These are phyloP conservation scores for Botia kubotai DNA, from an alignment of 2,797 vertebrate genomes.

Conservation along the genomic window DNA sequence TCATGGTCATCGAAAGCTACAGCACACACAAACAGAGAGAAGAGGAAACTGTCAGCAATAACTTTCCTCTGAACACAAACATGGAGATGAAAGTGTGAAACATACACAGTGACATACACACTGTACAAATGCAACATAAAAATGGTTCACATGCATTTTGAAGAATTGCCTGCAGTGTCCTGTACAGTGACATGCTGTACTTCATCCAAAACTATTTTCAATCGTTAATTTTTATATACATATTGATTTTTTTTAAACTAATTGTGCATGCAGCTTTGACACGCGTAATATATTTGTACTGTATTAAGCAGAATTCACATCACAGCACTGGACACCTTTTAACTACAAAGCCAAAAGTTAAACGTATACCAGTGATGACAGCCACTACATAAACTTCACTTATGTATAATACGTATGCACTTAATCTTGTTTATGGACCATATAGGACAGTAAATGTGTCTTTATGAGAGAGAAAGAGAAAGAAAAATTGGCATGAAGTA, in stretches of 20 bases:
- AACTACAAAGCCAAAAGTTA: not conserved
- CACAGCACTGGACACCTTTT: not conserved
- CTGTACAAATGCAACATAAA: not conserved
- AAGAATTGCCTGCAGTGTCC: not conserved
- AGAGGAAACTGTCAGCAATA: not conserved
- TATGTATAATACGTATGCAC: too few relatives aligned
- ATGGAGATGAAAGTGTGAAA: not conserved
- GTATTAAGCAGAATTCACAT: not conserved
- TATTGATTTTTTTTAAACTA: constrained; percentile 2
- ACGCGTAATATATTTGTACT: too few relatives aligned
- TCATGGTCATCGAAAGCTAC: constrained; percentile 91
- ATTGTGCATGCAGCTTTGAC: constrained; percentile 64
- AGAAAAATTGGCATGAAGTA: constrained; percentile 68
- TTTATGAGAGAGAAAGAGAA: not conserved
- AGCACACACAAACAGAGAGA: constrained; percentile 41
- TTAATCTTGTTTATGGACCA: too few relatives aligned
- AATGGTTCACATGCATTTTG: not conserved
- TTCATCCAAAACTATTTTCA: not conserved
- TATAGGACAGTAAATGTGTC: not conserved
- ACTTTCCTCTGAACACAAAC: not conserved
- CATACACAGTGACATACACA: not conserved
- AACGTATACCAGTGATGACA: too few relatives aligned
- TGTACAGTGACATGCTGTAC: not conserved
- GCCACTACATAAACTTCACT: too few relatives aligned
- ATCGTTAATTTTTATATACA: not conserved